These are phyloP conservation scores for Pyrocoelia pectoralis DNA, from an alignment of 2,888 invertebrate species.

Conservation along the genomic window DNA sequence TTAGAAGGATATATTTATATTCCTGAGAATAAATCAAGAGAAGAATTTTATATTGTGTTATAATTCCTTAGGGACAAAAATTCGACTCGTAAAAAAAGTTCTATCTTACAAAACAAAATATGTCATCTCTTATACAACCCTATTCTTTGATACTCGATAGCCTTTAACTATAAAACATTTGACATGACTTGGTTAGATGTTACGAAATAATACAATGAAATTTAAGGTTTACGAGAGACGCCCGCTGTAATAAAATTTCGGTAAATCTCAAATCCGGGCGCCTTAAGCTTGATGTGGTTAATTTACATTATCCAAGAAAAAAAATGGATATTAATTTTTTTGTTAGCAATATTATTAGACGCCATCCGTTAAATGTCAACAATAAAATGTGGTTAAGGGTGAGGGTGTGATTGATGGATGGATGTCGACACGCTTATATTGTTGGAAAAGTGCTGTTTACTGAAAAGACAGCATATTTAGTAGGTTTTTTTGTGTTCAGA, in stretches of 20 bases:
- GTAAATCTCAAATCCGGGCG: neutral
- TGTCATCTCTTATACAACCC: conserved; percentile 30
- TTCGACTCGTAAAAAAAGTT: conserved; percentile 30
- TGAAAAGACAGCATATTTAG: conserved; percentile 1
- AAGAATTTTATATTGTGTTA: conserved; percentile 33
- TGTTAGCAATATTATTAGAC: neutral
- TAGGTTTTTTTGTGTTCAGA: neutral
- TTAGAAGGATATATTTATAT: conserved; percentile 27
- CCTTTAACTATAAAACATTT: conserved; percentile 34
- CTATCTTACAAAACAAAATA: conserved; percentile 30
- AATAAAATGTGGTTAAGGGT: neutral
- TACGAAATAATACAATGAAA: conserved; percentile 22
- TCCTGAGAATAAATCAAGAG: conserved; percentile 28
- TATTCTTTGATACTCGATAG: conserved; percentile 26
- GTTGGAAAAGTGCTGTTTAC: conserved; percentile 2
- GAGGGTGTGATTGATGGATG: conserved; percentile 4
- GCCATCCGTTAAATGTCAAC: conserved; percentile 7
- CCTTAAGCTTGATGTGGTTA: neutral
- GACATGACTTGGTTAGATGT: conserved; percentile 24
- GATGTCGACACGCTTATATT: neutral
- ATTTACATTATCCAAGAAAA: conserved; percentile 2
- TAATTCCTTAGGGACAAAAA: conserved; percentile 30
- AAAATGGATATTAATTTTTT: conserved; percentile 8
- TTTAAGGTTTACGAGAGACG: conserved; percentile 1
- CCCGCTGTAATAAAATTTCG: neutral